Evolutionary conservation across 2,888 invertebrate genomes (phyloP).

Genomic region (Stenichneumon culpator): DNA sequence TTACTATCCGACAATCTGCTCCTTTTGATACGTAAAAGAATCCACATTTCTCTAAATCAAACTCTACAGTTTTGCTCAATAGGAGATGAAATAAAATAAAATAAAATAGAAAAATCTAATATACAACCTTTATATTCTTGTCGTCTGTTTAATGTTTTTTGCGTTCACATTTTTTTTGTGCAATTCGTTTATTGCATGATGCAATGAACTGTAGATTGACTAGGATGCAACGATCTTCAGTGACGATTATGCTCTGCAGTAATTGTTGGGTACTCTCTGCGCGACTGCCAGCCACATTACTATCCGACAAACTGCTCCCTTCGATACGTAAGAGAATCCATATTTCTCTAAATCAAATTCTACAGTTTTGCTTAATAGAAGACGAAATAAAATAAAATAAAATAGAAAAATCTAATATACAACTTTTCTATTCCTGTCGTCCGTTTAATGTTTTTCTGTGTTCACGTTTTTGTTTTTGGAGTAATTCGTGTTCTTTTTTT

Average conservation of each 20-base stretch:
- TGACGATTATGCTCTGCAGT: too few relatives aligned
- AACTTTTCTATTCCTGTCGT: neutral
- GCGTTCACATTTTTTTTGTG: neutral
- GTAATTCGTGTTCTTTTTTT: neutral
- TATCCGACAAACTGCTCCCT: neutral
- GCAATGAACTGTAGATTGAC: too few relatives aligned
- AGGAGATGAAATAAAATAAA: neutral
- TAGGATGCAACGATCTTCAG: too few relatives aligned
- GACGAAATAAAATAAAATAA: neutral
- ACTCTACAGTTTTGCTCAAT: neutral
- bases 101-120: neutral
- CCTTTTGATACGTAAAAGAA: neutral
- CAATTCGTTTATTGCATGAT: too few relatives aligned
- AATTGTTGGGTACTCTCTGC: neutral
- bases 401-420: neutral
- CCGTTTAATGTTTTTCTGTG: neutral
- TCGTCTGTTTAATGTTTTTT: neutral
- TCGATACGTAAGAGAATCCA: neutral
- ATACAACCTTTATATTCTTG: neutral
- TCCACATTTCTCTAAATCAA: neutral
- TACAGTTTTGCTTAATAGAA: neutral
- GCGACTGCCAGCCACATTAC: neutral
- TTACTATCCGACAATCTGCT: neutral
- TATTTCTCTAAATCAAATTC: neutral
- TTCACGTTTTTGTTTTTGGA: neutral